Evolutionary conservation across 2,797 vertebrate genomes (phyloP), one percentile per base, ranked within the genome.

Genomic region (Sciaenops ocellatus): DNA sequence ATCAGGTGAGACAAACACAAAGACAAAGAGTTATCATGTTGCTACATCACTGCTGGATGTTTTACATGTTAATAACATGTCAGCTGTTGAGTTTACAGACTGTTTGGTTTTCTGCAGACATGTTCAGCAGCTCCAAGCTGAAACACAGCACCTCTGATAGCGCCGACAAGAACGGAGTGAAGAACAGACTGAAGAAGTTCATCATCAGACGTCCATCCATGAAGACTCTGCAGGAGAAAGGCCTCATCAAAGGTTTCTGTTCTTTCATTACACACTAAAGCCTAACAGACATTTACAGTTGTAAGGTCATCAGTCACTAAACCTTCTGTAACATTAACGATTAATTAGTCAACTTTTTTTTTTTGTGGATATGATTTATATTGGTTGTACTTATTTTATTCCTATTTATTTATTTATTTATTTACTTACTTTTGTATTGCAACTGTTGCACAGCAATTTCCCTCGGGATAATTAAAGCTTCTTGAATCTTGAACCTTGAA

Each of bases 151-250:
- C 93, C 65, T 92, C 90, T 0, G 88, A 98, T 87, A 95, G 95
- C 51, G 94, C 93, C 0, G 97, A 98, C 90, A 97, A 95, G 92
- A 98, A 94, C 48, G 89, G 96, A 69, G 96, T 98, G 78, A 98
- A 97, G 92, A 97, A 95, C 94, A 93, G 96, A 85, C 93, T 98
- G 87, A 98, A 97, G 94, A 98, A 98, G 94, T 98, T 98, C 92
- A 98, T 98, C 89, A 97, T 85, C 67, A 93, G 97, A 90, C 95
- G 97, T 90, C 97, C 97, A 0, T 98, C 97, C 48, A 92, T 98
- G 95, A 98, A 97, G 94, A 97, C 96, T 0, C 86, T 98, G 83
- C 97, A 98, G 93, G 97, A 98, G 79, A 98, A 98, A 84, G 97
- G 90, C 79, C 84, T 92, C 62, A 92, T 92, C 50, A 87, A 87